Percentiles rank a stretch among this genome's conserved stretches.
phyloP scores from a whole-genome alignment of 1,140 invertebrate species.

The Achroia grisella region DNA sequence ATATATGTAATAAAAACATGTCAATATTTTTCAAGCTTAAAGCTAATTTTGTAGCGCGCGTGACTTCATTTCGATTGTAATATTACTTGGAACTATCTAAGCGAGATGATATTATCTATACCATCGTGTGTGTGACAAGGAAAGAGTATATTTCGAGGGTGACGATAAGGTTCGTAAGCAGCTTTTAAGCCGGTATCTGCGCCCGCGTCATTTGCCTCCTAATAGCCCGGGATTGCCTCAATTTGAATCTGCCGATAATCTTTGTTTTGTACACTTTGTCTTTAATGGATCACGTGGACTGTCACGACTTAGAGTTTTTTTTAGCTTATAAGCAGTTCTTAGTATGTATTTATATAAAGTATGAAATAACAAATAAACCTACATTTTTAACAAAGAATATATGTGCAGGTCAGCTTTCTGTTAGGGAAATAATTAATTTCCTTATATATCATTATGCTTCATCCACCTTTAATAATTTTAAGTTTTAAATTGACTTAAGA shows the following conservation, averaged over 20 bases:
- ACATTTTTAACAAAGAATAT: too few species aligned
- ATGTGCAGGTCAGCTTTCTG: too few species aligned
- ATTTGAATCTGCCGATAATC: conserved; percentile 31
- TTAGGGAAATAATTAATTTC: too few species aligned
- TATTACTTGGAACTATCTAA: conserved; percentile 19
- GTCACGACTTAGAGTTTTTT: background rate
- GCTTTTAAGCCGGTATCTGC: conserved; percentile 39
- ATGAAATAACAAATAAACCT: too few species aligned
- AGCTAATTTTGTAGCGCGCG: conserved; percentile 28
- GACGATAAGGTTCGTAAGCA: conserved; percentile 35
- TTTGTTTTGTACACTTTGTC: conserved; percentile 19
- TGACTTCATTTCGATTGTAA: conserved; percentile 28
- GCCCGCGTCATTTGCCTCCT: conserved; percentile 40
- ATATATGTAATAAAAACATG: too few species aligned
- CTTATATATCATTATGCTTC: too few species aligned
- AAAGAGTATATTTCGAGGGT: conserved; percentile 11
- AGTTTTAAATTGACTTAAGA: too few species aligned
- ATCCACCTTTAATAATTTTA: too few species aligned
- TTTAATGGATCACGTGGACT: conserved; percentile 9
- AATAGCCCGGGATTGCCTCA: conserved; percentile 39
- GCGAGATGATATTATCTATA: conserved; percentile 12
- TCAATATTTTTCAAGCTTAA: conserved; percentile 9
- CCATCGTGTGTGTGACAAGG: conserved; percentile 6
- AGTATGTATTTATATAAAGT: too few species aligned
- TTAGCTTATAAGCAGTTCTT: too few species aligned